Conservation (phyloP, 1,140 invertebrate species). For the Phthorimaea operculella region DNA sequence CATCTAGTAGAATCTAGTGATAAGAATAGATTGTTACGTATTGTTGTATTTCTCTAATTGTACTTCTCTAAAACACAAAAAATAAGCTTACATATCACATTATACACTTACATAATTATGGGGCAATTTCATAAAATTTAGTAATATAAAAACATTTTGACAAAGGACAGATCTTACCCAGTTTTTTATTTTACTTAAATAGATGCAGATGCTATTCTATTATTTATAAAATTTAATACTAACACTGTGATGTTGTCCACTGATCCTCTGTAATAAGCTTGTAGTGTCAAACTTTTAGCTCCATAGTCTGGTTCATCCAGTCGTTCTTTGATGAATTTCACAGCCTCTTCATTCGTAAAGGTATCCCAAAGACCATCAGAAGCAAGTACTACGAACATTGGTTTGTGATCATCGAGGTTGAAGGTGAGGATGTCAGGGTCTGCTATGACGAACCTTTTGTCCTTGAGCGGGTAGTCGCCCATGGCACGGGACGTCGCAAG, state of each 20-base stretch:
- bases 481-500: conserved; percentile 94
- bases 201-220: conserved; percentile 36
- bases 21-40: no score
- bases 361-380: conserved; percentile 98
- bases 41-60: no score
- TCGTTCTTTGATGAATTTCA: conserved; percentile 85
- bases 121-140: not conserved
- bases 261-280: conserved; percentile 92
- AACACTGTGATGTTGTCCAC: conserved; percentile 96
- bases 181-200: not conserved
- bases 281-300: conserved; percentile 88
- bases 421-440: conserved; percentile 97
- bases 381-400: conserved; percentile 91
- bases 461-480: conserved; percentile 95
- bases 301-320: conserved; percentile 88
- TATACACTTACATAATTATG: not conserved
- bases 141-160: not conserved
- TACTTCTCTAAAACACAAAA: no score
- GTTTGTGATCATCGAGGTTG: conserved; percentile 84
- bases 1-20: no score
- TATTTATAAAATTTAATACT: conserved; percentile 86
- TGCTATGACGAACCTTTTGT: conserved; percentile 92
- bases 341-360: conserved; percentile 93
- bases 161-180: not conserved
- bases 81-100: no score